Base-by-base conservation (phyloP, 2,113 vertebrate genomes). In the Felis chaus region DNA sequence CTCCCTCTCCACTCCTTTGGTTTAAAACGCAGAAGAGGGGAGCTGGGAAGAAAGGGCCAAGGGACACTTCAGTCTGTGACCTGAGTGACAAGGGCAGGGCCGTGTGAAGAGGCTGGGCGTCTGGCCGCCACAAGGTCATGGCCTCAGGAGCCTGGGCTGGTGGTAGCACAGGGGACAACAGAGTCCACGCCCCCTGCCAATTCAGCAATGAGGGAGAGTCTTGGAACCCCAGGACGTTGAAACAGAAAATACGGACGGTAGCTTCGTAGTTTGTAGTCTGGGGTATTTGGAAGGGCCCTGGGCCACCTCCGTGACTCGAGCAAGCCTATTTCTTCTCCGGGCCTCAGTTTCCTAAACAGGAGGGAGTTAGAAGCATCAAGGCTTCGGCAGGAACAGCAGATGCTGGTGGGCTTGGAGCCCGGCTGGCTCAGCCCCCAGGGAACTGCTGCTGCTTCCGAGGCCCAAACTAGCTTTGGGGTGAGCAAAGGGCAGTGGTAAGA, bases 111-210 rank as follows among this genome's bases (percentile, higher is more conserved):
- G 16, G 69, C n/a, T 36, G 19, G 31, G 36, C 18, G 13, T 13
- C 71, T 31, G 27, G 27, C 27, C n/a, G 9, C 55, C 45, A 27
- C 0, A 3, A 5, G 21, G 7, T 45, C 21, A 16, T 3, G 7
- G 29, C 41, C 11, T 7, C 21, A 12, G 87, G 27, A 45, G 15
- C 29, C 36, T 45, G 27, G 57, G n/a, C 27, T 65, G 63, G 73
- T 16, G 45, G 73, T 63, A 50, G 50, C 6, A 27, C 25, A 50
- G 74, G 71, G 33, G 27, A 27, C 50, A 73, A 74, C 66, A 7
- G 78, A 27, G 19, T 61, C 33, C 2, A 10, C 0, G 0, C 25
- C 53, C 19, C 12, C 50, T 4, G 18, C 33, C 21, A 21, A 41
- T 1, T 69, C 50, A 53, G 85, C 79, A 71, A 7, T 0, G 39